These are phyloP conservation scores for Cranoglanis bouderius DNA, from an alignment of 2,113 vertebrate genomes.

Conservation along the genomic window DNA sequence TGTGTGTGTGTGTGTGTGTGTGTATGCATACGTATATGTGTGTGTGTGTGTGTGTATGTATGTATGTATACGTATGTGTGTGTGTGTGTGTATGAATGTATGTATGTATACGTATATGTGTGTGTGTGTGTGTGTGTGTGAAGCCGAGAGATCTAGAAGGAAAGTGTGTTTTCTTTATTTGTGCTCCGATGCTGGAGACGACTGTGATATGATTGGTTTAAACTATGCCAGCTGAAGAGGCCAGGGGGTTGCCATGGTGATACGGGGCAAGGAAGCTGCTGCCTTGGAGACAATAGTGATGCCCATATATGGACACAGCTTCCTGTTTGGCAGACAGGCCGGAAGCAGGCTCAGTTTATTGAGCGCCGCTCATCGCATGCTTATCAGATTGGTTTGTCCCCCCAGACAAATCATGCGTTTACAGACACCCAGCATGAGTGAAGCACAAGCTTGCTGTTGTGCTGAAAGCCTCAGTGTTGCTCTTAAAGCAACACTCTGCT, in stretches of 20 bases:
- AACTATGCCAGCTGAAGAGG: slow-evolving; percentile 48
- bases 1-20: slow-evolving; percentile 15
- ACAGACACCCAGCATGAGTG: slow-evolving; percentile 32
- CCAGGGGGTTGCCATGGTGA: slow-evolving; percentile 50
- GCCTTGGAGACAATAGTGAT: slow-evolving; percentile 56
- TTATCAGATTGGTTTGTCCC: slow-evolving; percentile 33
- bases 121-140: slow-evolving; percentile 14
- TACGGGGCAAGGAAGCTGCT: slow-evolving; percentile 41
- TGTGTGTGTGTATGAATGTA: slow-evolving; percentile 8
- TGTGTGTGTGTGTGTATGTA: not conserved
- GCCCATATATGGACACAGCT: slow-evolving; percentile 52
- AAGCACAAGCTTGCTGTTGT: not conserved
- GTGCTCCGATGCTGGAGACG: slow-evolving; percentile 2
- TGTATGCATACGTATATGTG: not conserved
- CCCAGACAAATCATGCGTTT: slow-evolving; percentile 33
- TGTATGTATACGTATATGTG: not conserved
- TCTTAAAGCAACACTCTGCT: not conserved
- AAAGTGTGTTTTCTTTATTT: slow-evolving; percentile 35
- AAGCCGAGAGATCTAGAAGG: slow-evolving; percentile 35
- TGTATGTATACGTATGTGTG: not conserved
- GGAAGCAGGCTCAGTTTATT: slow-evolving; percentile 37
- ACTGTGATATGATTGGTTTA: slow-evolving; percentile 52
- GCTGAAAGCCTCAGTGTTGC: not conserved
- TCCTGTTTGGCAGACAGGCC: slow-evolving; percentile 55
- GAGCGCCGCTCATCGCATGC: slow-evolving; percentile 26